Evolutionary conservation across 1,140 invertebrate species (phyloP), one percentile per base, ranked within the genome.

Genomic region (Drosophila elegans): DNA sequence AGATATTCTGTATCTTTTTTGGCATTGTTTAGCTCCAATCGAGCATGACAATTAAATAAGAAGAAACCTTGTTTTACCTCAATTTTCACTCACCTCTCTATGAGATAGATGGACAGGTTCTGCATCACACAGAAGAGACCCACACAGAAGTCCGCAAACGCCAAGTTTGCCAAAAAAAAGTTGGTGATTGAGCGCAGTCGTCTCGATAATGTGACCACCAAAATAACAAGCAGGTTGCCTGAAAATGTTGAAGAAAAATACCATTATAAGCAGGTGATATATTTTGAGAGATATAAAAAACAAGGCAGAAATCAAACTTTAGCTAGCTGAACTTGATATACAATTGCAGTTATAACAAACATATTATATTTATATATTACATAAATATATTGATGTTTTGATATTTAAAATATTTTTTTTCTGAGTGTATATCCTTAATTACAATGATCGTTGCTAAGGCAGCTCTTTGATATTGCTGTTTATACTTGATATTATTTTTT

Each of bases 41-140:
- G 57, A 29, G 39, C 68, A 64, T 41, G 39, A 63, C 56, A 66
- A 57, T 75, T 57, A 48, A 59, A 38, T 16, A 57, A n/a, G 11
- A 5, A 27, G 42, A 21, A 7, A 6, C 29, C 7, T 32, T 36
- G 36, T 10, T 21, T 16, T 32, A n/a, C 16, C 2, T 11, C 10
- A 7, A 3, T 11, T 32, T 34, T 21, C 13, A 92, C 93, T 94
- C 78, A 95, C 95, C 94, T 95, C 34, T 94, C 94, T 78, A 96
- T 95, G 11, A 97, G 93, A 90, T 97, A 97, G 63, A 96, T 95
- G 12, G 95, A 94, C 54, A 97, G 93, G 89, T 97, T 97, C 92
- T 97, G 97, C 90, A 96, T 96, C 36, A 97, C 96, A 85, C 97
- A 97, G 91, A 97, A 97, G 39, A 97, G 93, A 11, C 96, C 96